These are phyloP conservation scores for Dunckerocampus dactyliophorus DNA, from an alignment of 2,113 vertebrate genomes.

Conservation along the genomic window DNA sequence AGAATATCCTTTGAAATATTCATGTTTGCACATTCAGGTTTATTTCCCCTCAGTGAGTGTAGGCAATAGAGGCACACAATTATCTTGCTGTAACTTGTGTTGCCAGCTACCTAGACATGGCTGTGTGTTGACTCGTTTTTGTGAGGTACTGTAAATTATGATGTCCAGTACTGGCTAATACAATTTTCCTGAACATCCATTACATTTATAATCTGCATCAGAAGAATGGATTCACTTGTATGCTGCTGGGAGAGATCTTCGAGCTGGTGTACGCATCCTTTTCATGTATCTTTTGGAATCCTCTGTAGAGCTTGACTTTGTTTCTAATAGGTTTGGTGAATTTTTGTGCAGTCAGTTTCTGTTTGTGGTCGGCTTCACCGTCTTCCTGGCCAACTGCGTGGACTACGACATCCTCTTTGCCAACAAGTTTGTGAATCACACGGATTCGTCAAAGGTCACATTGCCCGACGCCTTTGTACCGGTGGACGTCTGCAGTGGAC, in stretches of 20 bases:
- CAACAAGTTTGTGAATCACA: slow-evolving; percentile 96
- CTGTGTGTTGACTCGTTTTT: too few species aligned
- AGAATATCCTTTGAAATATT: slow-evolving; percentile 87
- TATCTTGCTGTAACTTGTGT: too few species aligned
- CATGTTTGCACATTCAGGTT: neutral
- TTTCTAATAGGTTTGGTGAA: neutral
- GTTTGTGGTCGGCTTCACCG: slow-evolving; percentile 96
- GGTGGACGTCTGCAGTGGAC: slow-evolving; percentile 83
- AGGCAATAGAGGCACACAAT: too few species aligned
- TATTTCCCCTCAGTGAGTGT: neutral
- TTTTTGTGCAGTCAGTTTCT: slow-evolving; percentile 84
- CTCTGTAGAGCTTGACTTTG: neutral
- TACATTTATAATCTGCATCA: slow-evolving; percentile 97
- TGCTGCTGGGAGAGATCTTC: slow-evolving; percentile 95
- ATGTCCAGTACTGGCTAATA: neutral
- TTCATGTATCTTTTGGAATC: neutral
- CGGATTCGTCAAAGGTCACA: slow-evolving; percentile 90
- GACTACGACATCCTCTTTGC: slow-evolving; percentile 98
- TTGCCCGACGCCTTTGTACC: slow-evolving; percentile 91
- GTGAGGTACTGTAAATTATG: neutral
- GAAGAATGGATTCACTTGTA: slow-evolving; percentile 98
- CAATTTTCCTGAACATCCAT: slow-evolving; percentile 37
- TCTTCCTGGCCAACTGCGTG: slow-evolving; percentile 95
- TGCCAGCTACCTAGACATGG: too few species aligned
- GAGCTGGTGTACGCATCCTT: slow-evolving; percentile 86